phyloP scores from a whole-genome alignment of 2,113 vertebrate genomes.

The Leptodactylus fuscus region DNA sequence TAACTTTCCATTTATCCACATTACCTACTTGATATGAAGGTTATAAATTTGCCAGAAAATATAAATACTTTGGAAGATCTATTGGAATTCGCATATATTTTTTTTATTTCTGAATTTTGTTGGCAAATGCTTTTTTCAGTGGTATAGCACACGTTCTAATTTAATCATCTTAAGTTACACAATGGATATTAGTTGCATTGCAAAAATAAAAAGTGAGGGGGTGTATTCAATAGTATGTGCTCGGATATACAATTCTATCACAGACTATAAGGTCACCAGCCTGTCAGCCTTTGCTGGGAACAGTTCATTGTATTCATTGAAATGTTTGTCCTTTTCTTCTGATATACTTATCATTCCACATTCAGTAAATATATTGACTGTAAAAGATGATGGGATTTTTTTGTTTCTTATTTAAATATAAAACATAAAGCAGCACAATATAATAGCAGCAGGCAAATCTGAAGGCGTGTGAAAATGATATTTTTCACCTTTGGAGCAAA shows the following conservation, averaged over 20 bases:
- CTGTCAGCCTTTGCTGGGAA: not conserved
- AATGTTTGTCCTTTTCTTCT: not conserved
- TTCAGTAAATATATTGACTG: not conserved
- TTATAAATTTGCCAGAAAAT: no score
- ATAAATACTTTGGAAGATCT: no score
- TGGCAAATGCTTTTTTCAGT: not conserved
- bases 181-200: not conserved
- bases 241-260: not conserved
- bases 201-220: not conserved
- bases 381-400: not conserved
- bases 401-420: not conserved
- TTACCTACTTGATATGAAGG: no score
- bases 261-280: not conserved
- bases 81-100: no score
- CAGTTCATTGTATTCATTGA: not conserved
- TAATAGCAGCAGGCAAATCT: no score
- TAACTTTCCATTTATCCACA: no score
- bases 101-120: no score
- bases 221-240: not conserved
- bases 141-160: not conserved
- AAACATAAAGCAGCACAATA: not conserved
- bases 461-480: no score
- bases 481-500: not conserved
- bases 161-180: not conserved
- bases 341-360: not conserved